A percentile compares a stretch with the other conserved stretches of the same genome.
phyloP scores from a whole-genome alignment of 1,140 invertebrate genomes.

The Euura lappo region DNA sequence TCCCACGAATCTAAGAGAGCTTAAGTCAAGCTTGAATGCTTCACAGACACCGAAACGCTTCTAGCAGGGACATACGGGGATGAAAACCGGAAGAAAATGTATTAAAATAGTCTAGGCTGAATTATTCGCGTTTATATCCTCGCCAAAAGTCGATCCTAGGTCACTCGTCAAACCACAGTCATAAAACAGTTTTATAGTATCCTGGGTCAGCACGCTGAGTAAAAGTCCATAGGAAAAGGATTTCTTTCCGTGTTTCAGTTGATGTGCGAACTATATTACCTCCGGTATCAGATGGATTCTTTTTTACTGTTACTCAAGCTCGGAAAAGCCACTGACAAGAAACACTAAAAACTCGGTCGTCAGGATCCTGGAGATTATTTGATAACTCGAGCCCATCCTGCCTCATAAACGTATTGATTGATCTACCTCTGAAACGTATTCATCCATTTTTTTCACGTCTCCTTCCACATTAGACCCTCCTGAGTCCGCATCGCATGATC shows the following conservation, averaged over 20 bases:
- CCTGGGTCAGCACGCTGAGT: neutral
- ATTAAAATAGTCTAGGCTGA: neutral
- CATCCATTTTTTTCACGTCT: no score
- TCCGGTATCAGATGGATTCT: no score
- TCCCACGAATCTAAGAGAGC: slow-evolving; percentile 1
- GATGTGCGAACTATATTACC: no score
- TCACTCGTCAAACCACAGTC: neutral
- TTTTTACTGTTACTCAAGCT: no score
- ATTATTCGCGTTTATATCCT: neutral
- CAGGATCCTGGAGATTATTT: no score
- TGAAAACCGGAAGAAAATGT: neutral
- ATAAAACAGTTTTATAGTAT: neutral
- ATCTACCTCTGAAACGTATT: no score
- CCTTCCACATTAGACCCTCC: neutral
- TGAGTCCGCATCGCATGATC: neutral
- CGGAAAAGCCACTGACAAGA: no score
- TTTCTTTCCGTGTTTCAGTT: no score
- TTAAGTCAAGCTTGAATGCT: neutral
- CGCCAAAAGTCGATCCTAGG: neutral
- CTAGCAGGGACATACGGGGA: neutral
- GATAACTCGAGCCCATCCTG: no score
- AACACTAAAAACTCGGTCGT: no score
- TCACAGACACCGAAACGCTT: neutral
- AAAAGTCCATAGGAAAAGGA: no score
- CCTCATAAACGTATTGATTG: no score